These are phyloP conservation scores for Cephus pygmeus DNA, from an alignment of 2,888 invertebrate genomes.

Conservation along the genomic window DNA sequence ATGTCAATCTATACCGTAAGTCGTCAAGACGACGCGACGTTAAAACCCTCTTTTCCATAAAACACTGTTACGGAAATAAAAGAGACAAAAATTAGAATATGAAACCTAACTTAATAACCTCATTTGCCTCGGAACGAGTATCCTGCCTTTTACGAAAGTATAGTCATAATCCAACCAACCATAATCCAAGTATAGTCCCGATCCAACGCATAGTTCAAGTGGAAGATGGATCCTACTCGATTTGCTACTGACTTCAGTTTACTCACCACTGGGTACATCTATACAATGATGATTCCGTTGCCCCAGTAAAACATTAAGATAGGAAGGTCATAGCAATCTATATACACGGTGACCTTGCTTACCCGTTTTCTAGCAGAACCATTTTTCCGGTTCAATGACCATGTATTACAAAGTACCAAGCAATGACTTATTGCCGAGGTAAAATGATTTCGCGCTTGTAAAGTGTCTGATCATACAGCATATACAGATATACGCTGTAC, in stretches of 20 bases:
- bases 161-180: no score
- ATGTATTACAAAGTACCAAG: neutral
- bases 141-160: neutral
- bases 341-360: slow-evolving; percentile 34
- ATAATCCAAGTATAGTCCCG: no score
- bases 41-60: no score
- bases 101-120: neutral
- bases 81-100: neutral
- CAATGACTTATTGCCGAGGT: neutral
- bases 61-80: neutral
- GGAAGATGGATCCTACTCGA: neutral
- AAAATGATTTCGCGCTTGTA: neutral
- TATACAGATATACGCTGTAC: neutral
- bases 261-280: neutral
- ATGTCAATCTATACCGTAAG: no score
- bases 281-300: neutral
- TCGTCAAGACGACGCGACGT: no score
- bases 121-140: neutral
- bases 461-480: neutral
- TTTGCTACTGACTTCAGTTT: neutral
- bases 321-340: slow-evolving; percentile 44
- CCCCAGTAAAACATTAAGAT: slow-evolving; percentile 13
- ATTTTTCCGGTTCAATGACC: slow-evolving; percentile 28
- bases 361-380: slow-evolving; percentile 17
- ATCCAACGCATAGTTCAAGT: neutral